phyloP scores from a whole-genome alignment of 2,797 vertebrate genomes.

The Scarus forsteni region DNA sequence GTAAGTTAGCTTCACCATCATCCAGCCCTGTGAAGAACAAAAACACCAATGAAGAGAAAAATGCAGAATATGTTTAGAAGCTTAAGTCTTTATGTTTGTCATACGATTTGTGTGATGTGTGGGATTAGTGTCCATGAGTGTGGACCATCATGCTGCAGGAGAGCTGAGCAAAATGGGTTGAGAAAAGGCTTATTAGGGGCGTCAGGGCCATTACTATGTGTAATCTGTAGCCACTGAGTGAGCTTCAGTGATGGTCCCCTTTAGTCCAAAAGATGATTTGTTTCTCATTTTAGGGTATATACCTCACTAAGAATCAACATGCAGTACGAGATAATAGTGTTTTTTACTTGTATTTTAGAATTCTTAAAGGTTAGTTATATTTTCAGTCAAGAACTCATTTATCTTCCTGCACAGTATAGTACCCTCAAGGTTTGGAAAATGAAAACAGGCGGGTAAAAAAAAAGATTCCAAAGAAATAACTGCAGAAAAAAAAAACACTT shows the following conservation, averaged over 20 bases:
- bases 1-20: background rate
- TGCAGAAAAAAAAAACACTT: no score
- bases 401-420: no score
- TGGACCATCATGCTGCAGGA: slow-evolving; percentile 3
- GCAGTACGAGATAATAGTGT: background rate
- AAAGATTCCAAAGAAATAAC: no score
- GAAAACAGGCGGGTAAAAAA: no score
- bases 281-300: background rate
- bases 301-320: background rate
- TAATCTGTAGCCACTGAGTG: background rate
- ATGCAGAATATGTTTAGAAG: slow-evolving; percentile 23
- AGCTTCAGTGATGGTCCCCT: background rate
- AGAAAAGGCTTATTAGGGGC: slow-evolving; percentile 1
- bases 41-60: slow-evolving; percentile 11
- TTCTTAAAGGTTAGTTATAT: no score
- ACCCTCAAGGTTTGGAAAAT: no score
- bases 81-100: slow-evolving; percentile 38
- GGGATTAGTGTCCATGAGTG: slow-evolving; percentile 18
- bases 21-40: slow-evolving; percentile 2
- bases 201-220: background rate
- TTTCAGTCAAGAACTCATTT: no score
- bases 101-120: slow-evolving; percentile 9
- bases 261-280: background rate
- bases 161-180: background rate
- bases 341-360: no score